A percentile compares a stretch with the other conserved stretches of the same genome.
These are phyloP conservation scores for Furcifer pardalis DNA, from an alignment of 2,797 vertebrate genomes.

Conservation along the genomic window DNA sequence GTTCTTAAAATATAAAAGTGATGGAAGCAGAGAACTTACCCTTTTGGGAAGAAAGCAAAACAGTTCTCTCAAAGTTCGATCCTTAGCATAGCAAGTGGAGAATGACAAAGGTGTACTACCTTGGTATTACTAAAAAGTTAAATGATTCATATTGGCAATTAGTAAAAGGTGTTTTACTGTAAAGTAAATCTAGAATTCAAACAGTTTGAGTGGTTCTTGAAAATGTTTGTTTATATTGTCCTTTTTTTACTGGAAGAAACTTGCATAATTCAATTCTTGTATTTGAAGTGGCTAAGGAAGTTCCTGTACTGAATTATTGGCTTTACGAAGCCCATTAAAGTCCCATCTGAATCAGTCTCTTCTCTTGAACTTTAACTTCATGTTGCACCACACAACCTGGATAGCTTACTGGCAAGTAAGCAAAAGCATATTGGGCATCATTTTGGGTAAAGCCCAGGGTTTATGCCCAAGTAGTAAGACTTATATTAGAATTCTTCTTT, in stretches of 20 bases:
- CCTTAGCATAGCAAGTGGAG: constrained; percentile 74
- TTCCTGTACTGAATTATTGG: constrained; percentile 81
- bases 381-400: constrained; percentile 26
- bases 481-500: not conserved
- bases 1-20: constrained; percentile 36
- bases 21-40: constrained; percentile 67
- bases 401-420: constrained; percentile 16
- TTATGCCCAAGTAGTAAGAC: not conserved
- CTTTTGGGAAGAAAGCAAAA: constrained; percentile 58
- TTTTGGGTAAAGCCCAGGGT: not conserved
- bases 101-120: constrained; percentile 74
- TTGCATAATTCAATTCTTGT: constrained; percentile 80
- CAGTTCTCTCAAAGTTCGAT: constrained; percentile 56
- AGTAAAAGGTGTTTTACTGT: constrained; percentile 43
- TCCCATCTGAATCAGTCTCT: constrained; percentile 83
- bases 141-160: constrained; percentile 74
- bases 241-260: constrained; percentile 79
- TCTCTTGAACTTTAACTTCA: constrained; percentile 69
- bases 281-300: constrained; percentile 78
- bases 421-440: not conserved
- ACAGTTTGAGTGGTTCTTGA: constrained; percentile 56
- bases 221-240: constrained; percentile 76
- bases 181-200: constrained; percentile 74
- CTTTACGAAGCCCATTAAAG: constrained; percentile 93
- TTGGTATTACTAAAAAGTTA: constrained; percentile 41